phyloP scores from a whole-genome alignment of 1,140 invertebrate species.

The Spodoptera litura region DNA sequence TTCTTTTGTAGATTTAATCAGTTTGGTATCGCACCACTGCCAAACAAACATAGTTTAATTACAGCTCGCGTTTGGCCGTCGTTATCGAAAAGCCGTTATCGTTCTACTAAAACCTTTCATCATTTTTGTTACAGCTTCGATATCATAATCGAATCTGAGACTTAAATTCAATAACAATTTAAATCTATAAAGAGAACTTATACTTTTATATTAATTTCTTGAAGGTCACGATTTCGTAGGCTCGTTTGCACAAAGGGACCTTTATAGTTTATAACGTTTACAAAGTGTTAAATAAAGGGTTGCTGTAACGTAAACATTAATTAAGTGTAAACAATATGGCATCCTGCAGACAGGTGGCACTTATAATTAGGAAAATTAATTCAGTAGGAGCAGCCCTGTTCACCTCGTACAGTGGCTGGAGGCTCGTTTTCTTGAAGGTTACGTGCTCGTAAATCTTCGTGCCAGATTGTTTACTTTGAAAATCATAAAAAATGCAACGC shows the following conservation, averaged over 20 bases:
- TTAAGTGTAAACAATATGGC: constrained; percentile 40
- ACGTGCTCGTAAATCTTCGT: constrained; percentile 54
- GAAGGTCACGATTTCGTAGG: neutral
- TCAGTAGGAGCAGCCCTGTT: constrained; percentile 1
- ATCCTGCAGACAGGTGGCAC: constrained; percentile 35
- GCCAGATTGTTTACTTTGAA: constrained; percentile 57
- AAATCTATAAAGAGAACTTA: neutral
- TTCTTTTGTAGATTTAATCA: constrained; percentile 9
- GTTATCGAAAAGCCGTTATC: constrained; percentile 18
- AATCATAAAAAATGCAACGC: constrained; percentile 54
- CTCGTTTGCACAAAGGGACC: constrained; percentile 7
- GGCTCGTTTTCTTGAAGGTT: constrained; percentile 53
- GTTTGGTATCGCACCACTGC: neutral
- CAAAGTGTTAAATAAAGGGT: constrained; percentile 13
- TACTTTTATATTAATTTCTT: neutral
- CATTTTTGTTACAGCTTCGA: constrained; percentile 14
- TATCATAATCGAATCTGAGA: constrained; percentile 16
- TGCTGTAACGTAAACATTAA: constrained; percentile 22
- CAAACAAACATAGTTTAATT: constrained; percentile 21
- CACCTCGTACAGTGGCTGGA: neutral
- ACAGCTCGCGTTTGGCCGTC: constrained; percentile 5
- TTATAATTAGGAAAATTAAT: constrained; percentile 52
- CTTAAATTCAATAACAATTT: constrained; percentile 27
- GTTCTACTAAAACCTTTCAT: constrained; percentile 8
- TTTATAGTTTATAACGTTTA: constrained; percentile 21